Base-by-base conservation (phyloP, 2,113 vertebrate species). In the Porphyrio hochstetteri region DNA sequence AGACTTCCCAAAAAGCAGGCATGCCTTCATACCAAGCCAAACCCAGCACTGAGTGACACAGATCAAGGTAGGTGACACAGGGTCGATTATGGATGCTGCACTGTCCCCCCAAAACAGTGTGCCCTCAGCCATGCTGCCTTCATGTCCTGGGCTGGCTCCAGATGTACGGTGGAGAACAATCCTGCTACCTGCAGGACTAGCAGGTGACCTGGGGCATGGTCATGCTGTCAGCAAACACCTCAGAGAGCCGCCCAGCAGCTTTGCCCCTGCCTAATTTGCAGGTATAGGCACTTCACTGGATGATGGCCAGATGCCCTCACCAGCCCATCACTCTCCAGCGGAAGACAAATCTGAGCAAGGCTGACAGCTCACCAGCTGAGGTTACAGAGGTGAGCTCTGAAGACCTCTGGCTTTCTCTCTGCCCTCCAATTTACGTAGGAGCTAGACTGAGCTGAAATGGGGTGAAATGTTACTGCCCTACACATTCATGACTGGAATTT, bases 401-500 rank as follows among this genome's bases (percentile, higher is more conserved):
- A 53, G 77, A 65, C 53, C 65, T 84, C 74, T 71, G 67, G 10
- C 15, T 83, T 59, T 79, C 59, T 33, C 24, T 68, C 42, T 79
- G 19, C 44, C 35, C 65, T 50, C 25, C 29, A 8, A 86, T 94
- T 89, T 65, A 50, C 4, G 3, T 4, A 2, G 0, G 23, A 76
- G 59, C 29, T 2, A 5, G 61, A 88, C 44, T 61, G 61, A 85
- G 23, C 3, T 72, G 74, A 88, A 95, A 85, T 94, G 70, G 90
- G 83, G 82, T 61, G 79, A 84, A 92, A 75, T 0, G 3, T 86
- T 94, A 91, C 74, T 24, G 50, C 40, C 29, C 69, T 44, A 42
- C 40, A 56, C 40, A 81, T 80, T 46, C 88, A 76, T 84, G 89
- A 92, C 63, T 46, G 59, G 95, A 95, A 89, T 96, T 93, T 91